A percentile compares a stretch with the other conserved stretches of the same genome.
Conservation (phyloP, 92 coral and sea anemone species). For the Scolanthus callimorphus region DNA sequence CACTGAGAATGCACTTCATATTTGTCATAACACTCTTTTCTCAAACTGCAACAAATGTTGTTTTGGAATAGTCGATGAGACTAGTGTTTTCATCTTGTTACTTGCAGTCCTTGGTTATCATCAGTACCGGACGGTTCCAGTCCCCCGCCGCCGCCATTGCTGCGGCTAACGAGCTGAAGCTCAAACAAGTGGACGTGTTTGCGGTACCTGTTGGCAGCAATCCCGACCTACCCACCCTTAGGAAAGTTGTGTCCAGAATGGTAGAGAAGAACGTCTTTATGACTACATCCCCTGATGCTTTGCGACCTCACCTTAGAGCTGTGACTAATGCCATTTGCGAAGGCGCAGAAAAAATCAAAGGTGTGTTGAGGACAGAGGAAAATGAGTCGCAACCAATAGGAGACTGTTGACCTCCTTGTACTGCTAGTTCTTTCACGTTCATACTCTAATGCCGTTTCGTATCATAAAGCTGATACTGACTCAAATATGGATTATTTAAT, state of each 20-base stretch:
- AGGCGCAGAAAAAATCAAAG: conserved; percentile 39
- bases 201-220: conserved; percentile 43
- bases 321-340: conserved; percentile 35
- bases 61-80: no score
- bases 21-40: no score
- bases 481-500: no score
- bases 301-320: conserved; percentile 46
- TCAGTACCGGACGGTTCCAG: conserved; percentile 38
- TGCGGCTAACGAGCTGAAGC: conserved; percentile 36
- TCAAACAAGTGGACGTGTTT: conserved; percentile 48
- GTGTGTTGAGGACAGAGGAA: no score
- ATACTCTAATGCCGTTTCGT: no score
- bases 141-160: conserved; percentile 25
- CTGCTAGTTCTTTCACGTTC: no score
- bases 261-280: conserved; percentile 52
- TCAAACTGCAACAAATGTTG: no score
- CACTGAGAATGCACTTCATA: no score
- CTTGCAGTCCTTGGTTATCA: conserved; percentile 43
- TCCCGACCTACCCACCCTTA: conserved; percentile 45
- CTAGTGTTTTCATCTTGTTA: no score
- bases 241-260: conserved; percentile 41
- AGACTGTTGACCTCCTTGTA: no score
- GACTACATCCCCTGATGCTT: conserved; percentile 52
- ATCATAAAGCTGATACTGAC: no score
- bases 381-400: no score